Percentiles rank a stretch among this genome's conserved stretches.
phyloP scores from a whole-genome alignment of 2,888 invertebrate genomes.

The Trichogramma dendrolimi region DNA sequence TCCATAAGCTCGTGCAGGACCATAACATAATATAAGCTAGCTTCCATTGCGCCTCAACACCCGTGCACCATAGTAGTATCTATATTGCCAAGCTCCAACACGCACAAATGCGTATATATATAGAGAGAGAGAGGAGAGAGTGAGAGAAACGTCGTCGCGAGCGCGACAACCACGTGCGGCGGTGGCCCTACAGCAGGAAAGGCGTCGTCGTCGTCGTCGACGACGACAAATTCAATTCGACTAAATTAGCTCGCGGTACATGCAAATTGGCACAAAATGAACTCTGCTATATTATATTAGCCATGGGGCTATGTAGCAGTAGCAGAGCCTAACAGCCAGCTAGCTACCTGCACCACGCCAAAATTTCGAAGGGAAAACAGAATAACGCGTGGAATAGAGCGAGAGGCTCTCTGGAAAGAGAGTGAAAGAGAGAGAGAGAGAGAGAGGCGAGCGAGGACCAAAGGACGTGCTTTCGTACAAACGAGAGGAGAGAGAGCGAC shows the following conservation, averaged over 20 bases:
- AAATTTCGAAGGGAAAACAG: conserved; percentile 48
- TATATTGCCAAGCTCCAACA: no score
- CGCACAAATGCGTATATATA: no score
- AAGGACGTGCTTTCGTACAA: not conserved
- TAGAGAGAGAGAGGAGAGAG: no score
- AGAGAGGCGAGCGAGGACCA: not conserved
- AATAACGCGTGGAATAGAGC: conserved; percentile 35
- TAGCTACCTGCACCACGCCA: conserved; percentile 35
- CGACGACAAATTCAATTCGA: conserved; percentile 47
- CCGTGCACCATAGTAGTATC: no score
- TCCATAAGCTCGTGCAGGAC: no score
- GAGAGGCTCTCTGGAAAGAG: not conserved
- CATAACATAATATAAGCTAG: no score
- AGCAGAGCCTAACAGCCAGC: no score
- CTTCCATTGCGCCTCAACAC: no score
- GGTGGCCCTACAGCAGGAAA: conserved; percentile 40
- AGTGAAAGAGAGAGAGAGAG: not conserved
- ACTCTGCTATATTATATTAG: conserved; percentile 51
- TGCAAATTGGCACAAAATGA: conserved; percentile 51
- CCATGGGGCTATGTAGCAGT: conserved; percentile 24
- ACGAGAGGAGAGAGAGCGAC: conserved; percentile 4
- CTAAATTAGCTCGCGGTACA: conserved; percentile 48
- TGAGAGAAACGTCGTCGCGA: no score
- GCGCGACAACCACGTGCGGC: conserved; percentile 19
- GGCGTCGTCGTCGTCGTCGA: conserved; percentile 19